Base-by-base conservation (phyloP, 1,140 invertebrate genomes). In the Thaumetopoea pityocampa region DNA sequence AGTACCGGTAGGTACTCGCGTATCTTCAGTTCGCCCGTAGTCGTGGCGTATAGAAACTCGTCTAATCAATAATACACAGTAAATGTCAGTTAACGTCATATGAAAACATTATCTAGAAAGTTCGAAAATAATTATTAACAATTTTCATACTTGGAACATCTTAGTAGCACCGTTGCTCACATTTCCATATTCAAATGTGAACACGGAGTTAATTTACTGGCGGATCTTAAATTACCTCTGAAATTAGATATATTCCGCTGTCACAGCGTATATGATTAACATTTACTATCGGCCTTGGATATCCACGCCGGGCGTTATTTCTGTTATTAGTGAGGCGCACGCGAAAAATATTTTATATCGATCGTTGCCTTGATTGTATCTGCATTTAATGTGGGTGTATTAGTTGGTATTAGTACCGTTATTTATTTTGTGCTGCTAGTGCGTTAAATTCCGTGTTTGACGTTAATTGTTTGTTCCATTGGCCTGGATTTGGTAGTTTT, bases 181-280 rank as follows among this genome's bases (percentile, higher is more conserved):
- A 59, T 59, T 54, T 43, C 23, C 40, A 51, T 51, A 59, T 51
- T 54, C 56, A 59, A 54, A 51, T 41, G 32, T 30, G 40, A 50
- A 34, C 38, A 47, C 48, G 42, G 49, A 57, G 49, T 50, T 54
- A 54, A 59, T 59, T 51, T 59, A 51, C 34, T 40, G 44, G 33
- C 29, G 47, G 48, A 46, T 47, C 51, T 59, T 46, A 48, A 54
- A 54, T 59, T 59, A 59, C 38, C 51, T 50, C 51, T 54, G 55
- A 60, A 61, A 64, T 67, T 61, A 67, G 61, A 64, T 61, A 57
- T 63, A 58, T 60, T 66, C 53, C 50, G 46, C 36, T 49, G 56
- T 57, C 51, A 51, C 32, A 37, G 37, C 35, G 46, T 53, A 60
- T 61, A 54, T 60, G 50, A 63, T 69, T 69, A 63, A 51, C 66